These are phyloP conservation scores for Heteropelma amictum DNA, from an alignment of 2,888 invertebrate species.

Conservation along the genomic window DNA sequence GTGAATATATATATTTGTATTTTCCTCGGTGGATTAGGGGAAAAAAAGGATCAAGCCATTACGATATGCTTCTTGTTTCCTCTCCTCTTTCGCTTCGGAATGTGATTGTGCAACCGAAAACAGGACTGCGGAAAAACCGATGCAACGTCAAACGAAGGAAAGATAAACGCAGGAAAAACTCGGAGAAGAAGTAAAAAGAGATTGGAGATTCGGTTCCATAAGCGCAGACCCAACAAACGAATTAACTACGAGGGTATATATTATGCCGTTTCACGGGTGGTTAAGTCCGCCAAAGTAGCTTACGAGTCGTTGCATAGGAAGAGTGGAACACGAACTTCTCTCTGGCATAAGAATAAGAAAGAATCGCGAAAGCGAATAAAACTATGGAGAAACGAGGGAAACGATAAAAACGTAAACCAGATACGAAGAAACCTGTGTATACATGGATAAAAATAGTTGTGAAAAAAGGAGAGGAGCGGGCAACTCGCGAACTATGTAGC, in stretches of 20 bases:
- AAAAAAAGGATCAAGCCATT: not conserved
- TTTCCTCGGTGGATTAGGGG: too few species aligned
- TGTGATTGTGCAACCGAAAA: constrained; percentile 25
- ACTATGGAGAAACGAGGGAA: constrained; percentile 55
- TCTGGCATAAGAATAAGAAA: constrained; percentile 31
- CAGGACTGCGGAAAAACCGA: constrained; percentile 61
- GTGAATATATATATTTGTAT: too few species aligned
- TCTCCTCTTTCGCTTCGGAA: not conserved
- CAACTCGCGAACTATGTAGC: constrained; percentile 64
- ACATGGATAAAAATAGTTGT: constrained; percentile 23
- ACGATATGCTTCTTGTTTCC: not conserved
- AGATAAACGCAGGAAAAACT: not conserved
- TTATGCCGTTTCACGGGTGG: constrained; percentile 74
- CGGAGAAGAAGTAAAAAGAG: constrained; percentile 14
- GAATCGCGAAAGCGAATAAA: constrained; percentile 30
- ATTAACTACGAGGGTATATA: constrained; percentile 71
- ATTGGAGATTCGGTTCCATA: constrained; percentile 23
- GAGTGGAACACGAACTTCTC: constrained; percentile 21
- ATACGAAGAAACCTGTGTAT: constrained; percentile 30
- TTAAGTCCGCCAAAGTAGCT: constrained; percentile 68
- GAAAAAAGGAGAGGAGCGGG: constrained; percentile 35
- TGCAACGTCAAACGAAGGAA: constrained; percentile 58
- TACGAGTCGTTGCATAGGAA: constrained; percentile 40
- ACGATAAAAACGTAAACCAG: constrained; percentile 57
- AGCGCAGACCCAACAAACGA: constrained; percentile 70